Percentiles rank a stretch among this genome's conserved stretches.
These are phyloP conservation scores for Troilus luridus DNA, from an alignment of 2,888 invertebrate species.

Conservation along the genomic window DNA sequence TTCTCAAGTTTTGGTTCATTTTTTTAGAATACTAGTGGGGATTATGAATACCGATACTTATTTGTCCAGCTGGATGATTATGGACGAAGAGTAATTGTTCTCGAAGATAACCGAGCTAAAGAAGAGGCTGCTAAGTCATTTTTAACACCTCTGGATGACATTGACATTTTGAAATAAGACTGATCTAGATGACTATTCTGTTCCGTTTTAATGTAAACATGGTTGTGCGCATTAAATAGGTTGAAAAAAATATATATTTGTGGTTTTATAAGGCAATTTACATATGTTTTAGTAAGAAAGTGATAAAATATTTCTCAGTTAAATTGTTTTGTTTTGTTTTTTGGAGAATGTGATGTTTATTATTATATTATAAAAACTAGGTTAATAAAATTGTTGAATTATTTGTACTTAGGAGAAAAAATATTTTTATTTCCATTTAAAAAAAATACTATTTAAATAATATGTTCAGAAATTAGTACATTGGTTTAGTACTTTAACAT, in stretches of 20 bases:
- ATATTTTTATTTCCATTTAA: not conserved
- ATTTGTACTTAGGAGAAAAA: not conserved
- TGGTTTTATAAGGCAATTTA: not conserved
- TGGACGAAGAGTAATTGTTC: conserved; percentile 80
- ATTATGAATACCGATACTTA: conserved; percentile 86
- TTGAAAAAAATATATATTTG: not conserved
- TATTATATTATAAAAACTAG: not conserved
- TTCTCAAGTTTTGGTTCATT: conserved; percentile 67
- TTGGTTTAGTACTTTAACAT: not conserved
- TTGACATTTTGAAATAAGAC: conserved; percentile 23
- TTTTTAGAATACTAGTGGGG: conserved; percentile 81
- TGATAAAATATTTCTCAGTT: not conserved
- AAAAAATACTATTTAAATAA: not conserved
- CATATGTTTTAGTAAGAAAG: not conserved
- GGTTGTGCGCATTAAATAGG: not conserved
- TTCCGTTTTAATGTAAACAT: conserved; percentile 4
- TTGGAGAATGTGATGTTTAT: not conserved
- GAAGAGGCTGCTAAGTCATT: conserved; percentile 50
- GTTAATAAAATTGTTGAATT: not conserved
- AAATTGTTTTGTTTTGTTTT: not conserved
- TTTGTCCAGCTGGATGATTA: conserved; percentile 87
- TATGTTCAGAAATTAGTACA: not conserved
- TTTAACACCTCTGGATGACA: conserved; percentile 52
- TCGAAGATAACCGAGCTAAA: conserved; percentile 79
- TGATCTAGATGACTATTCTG: not conserved